Evolutionary conservation across 1,140 invertebrate genomes (phyloP).

Genomic region (Melitaea cinxia): DNA sequence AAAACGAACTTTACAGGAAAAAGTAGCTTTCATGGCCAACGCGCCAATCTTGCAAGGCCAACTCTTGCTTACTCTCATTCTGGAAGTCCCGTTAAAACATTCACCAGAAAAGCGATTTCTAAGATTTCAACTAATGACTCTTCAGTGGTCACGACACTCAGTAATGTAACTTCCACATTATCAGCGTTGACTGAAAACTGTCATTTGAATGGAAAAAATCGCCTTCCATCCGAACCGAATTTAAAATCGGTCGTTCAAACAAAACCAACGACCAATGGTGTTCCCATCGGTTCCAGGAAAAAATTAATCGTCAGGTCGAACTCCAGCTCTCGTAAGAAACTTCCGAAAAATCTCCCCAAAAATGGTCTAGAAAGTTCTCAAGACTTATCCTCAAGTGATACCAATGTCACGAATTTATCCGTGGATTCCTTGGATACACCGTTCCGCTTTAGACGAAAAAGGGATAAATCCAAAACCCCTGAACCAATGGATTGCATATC

Average conservation of each 20-base stretch:
- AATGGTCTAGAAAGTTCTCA: constrained; percentile 61
- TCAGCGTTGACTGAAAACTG: constrained; percentile 76
- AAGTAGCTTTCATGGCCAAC: constrained; percentile 71
- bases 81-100: constrained; percentile 65
- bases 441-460: constrained; percentile 72
- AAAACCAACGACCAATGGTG: constrained; percentile 52
- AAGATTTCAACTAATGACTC: constrained; percentile 61
- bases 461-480: constrained; percentile 73
- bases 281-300: constrained; percentile 54
- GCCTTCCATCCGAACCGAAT: constrained; percentile 69
- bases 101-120: constrained; percentile 60
- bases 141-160: constrained; percentile 49
- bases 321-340: constrained; percentile 71
- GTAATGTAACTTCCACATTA: constrained; percentile 71
- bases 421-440: constrained; percentile 75
- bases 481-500: constrained; percentile 76
- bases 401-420: constrained; percentile 77
- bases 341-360: constrained; percentile 63
- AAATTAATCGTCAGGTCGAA: constrained; percentile 72
- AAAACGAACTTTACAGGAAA: constrained; percentile 68
- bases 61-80: constrained; percentile 60
- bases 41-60: constrained; percentile 68
- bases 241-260: constrained; percentile 56
- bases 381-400: constrained; percentile 76
- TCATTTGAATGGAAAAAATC: constrained; percentile 72